Evolutionary conservation across 2,113 vertebrate genomes (phyloP).

Genomic region (Phalacrocorax pelagicus): DNA sequence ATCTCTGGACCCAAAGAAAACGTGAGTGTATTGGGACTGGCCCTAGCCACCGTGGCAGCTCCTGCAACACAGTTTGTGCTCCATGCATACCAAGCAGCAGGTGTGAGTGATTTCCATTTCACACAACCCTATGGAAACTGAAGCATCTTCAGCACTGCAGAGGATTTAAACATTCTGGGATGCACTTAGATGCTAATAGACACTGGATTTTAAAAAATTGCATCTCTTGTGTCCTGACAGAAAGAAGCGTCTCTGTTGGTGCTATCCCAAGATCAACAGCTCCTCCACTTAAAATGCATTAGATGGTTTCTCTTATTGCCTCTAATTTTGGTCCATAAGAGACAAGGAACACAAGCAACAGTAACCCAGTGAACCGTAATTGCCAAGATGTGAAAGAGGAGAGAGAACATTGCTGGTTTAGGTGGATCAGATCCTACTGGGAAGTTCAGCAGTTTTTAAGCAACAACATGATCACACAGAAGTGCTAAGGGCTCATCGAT

Average conservation of each 20-base stretch:
- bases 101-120: neutral
- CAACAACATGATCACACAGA: accelerated
- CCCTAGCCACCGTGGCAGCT: neutral
- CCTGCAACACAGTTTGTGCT: neutral
- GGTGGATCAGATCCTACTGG: neutral
- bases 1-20: neutral
- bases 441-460: neutral
- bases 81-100: neutral
- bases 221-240: neutral
- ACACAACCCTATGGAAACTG: neutral
- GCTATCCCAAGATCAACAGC: neutral
- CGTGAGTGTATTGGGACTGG: accelerated
- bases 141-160: neutral
- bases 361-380: neutral
- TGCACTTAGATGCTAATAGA: neutral
- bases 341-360: neutral
- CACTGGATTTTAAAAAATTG: neutral
- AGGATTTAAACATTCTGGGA: neutral
- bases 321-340: neutral
- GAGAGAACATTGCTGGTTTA: neutral
- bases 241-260: too few relatives aligned
- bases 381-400: too few relatives aligned
- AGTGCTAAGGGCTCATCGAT: too few relatives aligned
- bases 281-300: neutral
- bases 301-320: neutral